Evolutionary conservation across 2,797 vertebrate species (phyloP), one percentile per base, ranked within the genome.

Genomic region (Sparus aurata): DNA sequence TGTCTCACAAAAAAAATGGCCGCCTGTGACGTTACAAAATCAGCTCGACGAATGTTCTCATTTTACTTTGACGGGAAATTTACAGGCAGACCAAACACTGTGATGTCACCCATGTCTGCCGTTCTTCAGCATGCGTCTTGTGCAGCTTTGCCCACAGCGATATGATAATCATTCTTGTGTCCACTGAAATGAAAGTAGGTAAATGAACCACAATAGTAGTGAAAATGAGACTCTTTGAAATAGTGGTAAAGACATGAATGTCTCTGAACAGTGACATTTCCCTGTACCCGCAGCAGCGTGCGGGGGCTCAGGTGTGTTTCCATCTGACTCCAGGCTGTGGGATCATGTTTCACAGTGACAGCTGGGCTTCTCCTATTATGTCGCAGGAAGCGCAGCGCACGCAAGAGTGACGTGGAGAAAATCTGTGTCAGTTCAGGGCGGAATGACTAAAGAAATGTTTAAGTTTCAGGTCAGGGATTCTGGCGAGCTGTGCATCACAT

Each of bases 301-400:
- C 53, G 20, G 34, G 16, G 23, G 64, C 62, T 80, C 75, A 82
- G 67, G 70, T 78, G 63, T 75, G 52, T 80, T 77, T 60, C 46
- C 38, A 52, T 59, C 43, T 67, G 55, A 77, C 70, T 75, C 15
- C 57, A 23, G 80, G 83, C 52, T 58, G 53, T 58, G 77, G 68
- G 70, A 82, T 79, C 67, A 65, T 80, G 62, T 74, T 77, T 57
- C 0, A 5, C 38, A 41, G n/a, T 68, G 73, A 80, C 73, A 85
- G 80, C 69, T 61, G n/a, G 69, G 69, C 27, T 78, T 80, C 58
- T 46, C 43, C 63, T 55, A 45, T 58, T 59, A 62, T 55, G 66
- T 67, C 34, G 20, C 20, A 69, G 55, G 53, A 17, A 49, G 30
- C 1, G 0, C 20, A 23, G 12, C 20, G 27, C 52, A 78, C 46